Conservation (phyloP, 2,888 invertebrate genomes). For the Craniophora ligustri region DNA sequence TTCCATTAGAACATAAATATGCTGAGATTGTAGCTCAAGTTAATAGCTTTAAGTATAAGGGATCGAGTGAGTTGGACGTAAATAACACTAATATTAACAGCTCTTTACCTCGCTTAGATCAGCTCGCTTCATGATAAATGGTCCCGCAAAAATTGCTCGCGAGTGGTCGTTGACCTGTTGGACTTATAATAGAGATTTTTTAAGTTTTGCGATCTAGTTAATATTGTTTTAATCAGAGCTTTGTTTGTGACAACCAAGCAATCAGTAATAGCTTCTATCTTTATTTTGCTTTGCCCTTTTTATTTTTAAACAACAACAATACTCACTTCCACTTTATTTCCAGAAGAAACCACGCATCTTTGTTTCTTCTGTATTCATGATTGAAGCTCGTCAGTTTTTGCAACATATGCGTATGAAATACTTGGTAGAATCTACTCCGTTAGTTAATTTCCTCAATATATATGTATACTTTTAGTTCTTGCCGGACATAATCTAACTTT, state of each 20-base stretch:
- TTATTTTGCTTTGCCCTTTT: neutral
- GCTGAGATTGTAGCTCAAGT: constrained; percentile 39
- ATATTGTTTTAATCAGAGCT: no score
- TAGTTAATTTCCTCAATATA: neutral
- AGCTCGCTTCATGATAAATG: constrained; percentile 31
- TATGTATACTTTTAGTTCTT: neutral
- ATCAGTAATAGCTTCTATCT: no score
- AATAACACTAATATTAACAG: constrained; percentile 52
- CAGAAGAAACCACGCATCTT: no score
- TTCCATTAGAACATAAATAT: constrained; percentile 47
- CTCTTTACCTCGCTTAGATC: constrained; percentile 39
- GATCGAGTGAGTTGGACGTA: constrained; percentile 30
- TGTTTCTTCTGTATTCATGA: no score
- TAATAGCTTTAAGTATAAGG: constrained; percentile 51
- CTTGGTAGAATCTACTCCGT: no score
- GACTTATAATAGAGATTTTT: constrained; percentile 4
- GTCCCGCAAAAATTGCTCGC: constrained; percentile 28
- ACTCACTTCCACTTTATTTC: no score
- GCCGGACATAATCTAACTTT: constrained; percentile 23
- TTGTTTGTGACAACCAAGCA: no score
- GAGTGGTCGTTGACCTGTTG: constrained; percentile 12
- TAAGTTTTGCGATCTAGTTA: no score
- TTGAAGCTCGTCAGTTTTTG: neutral
- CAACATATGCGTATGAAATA: neutral
- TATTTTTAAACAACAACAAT: no score